Base-by-base conservation (phyloP, 2,797 vertebrate species). In the Gastrophryne carolinensis region DNA sequence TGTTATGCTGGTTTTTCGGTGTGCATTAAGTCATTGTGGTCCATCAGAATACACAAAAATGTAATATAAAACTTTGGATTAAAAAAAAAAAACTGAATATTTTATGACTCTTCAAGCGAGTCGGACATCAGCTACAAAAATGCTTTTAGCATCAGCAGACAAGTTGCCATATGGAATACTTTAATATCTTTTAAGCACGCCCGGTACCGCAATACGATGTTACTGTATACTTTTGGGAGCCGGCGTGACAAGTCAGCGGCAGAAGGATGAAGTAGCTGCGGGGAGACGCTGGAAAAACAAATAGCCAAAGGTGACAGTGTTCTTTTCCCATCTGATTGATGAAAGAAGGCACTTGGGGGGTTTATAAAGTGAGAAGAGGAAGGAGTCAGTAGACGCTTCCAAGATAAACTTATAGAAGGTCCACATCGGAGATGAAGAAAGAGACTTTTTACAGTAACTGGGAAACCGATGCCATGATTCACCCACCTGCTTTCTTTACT, bases 111-210 rank as follows among this genome's bases (percentile, higher is more conserved):
- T 80, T 61, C 6, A 44, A 24, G 11, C 12, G 34, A 27, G 47
- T 60, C 80, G 70, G 80, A 79, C 39, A 24, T 50, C 73, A 74
- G 77, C 82, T 80, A 79, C 82, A 66, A 72, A 80, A 84, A 82
- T 76, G 78, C 74, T 73, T 57, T 66, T 58, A 41, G 60, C 41
- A 83, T 80, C 6, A 1, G 24, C 39, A 6, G 73, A 57, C 68
- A 39, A 56, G 50, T 68, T 69, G 77, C 79, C 80, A 84, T 79
- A 83, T 64, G 74, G 77, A 15, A 30, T 65, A 74, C 2, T 0
- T 53, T 78, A 54, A 63, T 74, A 73, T 57, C 77, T 61, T 68
- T 64, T 56, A 73, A 79, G 71, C 27, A 39, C 29, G 61, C 63
- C 72, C 77, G 74, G 57, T 35, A 80, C 53, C 79, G 71, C 64